A percentile compares a stretch with the other conserved stretches of the same genome.
Evolutionary conservation across 1,140 invertebrate species (phyloP).

Genomic region (Trypoxylus dichotomus): DNA sequence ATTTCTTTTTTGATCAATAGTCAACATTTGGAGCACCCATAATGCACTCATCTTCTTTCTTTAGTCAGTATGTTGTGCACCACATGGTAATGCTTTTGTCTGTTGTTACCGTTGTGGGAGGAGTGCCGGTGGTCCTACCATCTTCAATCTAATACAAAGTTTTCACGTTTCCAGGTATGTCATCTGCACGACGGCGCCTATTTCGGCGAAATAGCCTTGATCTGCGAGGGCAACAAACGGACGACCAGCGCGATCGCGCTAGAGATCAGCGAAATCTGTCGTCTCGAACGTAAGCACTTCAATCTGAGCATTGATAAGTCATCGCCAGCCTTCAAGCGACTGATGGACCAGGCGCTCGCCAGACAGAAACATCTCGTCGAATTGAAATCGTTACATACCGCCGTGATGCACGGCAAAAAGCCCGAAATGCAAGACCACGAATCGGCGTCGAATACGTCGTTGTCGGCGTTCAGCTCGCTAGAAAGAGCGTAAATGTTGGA

Average conservation of each 20-base stretch:
- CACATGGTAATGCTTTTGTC: too few relatives aligned
- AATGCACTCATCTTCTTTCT: too few relatives aligned
- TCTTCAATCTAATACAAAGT: not conserved
- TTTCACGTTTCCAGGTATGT: not conserved
- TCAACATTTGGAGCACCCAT: too few relatives aligned
- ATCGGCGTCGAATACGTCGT: not conserved
- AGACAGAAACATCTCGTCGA: not conserved
- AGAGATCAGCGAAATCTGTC: conserved; percentile 15
- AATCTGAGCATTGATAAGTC: not conserved
- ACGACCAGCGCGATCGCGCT: not conserved
- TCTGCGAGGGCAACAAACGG: not conserved
- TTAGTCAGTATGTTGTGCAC: too few relatives aligned
- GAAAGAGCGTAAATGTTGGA: too few relatives aligned
- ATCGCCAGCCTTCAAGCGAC: not conserved
- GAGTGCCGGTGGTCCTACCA: too few relatives aligned
- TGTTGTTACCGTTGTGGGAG: too few relatives aligned
- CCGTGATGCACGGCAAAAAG: not conserved
- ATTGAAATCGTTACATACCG: not conserved
- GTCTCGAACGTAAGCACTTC: conserved; percentile 11
- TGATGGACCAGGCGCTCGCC: not conserved
- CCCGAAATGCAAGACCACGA: not conserved
- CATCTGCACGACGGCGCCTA: conserved; percentile 27
- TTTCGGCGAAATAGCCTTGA: conserved; percentile 21
- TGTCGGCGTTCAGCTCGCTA: too few relatives aligned
- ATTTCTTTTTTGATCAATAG: too few relatives aligned